A percentile compares a stretch with the other conserved stretches of the same genome.
Evolutionary conservation across 2,888 invertebrate species (phyloP).

Genomic region (Rhamphomyia laevipes): DNA sequence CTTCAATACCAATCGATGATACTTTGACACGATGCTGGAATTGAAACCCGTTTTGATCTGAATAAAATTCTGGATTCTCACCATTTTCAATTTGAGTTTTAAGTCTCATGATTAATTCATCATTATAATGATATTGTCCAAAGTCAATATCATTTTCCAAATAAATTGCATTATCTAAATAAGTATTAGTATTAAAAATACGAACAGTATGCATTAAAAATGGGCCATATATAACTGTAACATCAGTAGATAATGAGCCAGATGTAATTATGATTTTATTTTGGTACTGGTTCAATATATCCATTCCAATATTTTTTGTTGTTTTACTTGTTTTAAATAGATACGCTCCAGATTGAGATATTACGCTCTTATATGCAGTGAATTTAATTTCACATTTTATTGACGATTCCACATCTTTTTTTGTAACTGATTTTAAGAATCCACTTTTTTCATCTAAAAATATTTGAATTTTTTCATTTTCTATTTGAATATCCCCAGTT

Average conservation of each 20-base stretch:
- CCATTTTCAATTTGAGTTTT: conserved; percentile 71
- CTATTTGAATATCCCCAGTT: conserved; percentile 70
- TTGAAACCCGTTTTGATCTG: conserved; percentile 89
- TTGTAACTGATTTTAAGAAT: conserved; percentile 66
- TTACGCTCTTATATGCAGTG: conserved; percentile 81
- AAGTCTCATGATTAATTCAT: conserved; percentile 85
- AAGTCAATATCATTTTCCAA: conserved; percentile 75
- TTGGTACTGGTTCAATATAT: conserved; percentile 62
- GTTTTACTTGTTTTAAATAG: conserved; percentile 83
- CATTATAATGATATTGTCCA: conserved; percentile 73
- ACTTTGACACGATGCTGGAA: conserved; percentile 70
- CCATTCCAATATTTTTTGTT: conserved; percentile 69
- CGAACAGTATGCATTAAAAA: conserved; percentile 67
- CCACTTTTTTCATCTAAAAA: conserved; percentile 73
- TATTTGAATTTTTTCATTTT: conserved; percentile 66
- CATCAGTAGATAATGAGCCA: conserved; percentile 72
- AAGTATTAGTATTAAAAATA: conserved; percentile 62
- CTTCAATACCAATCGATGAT: conserved; percentile 50
- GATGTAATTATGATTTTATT: conserved; percentile 71
- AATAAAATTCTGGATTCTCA: conserved; percentile 70
- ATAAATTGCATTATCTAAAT: conserved; percentile 59
- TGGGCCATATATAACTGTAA: conserved; percentile 70
- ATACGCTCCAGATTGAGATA: conserved; percentile 92
- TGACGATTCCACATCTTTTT: conserved; percentile 61
- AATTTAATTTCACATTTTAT: conserved; percentile 72